Conservation (phyloP, 2,797 vertebrate genomes). For the Vultur gryphus region DNA sequence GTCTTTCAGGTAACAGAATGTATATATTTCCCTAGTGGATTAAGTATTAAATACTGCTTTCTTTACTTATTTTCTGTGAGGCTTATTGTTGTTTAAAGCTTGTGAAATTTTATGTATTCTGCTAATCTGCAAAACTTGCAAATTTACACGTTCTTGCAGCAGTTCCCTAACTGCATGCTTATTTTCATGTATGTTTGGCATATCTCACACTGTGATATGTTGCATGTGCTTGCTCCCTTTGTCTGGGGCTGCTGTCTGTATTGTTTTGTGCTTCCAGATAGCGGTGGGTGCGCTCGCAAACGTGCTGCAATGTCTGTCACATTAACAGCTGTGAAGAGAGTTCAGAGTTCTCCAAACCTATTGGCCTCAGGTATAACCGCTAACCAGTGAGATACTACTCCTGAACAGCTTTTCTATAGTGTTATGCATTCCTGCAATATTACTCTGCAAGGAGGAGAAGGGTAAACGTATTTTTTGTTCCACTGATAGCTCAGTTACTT, state of each 20-base stretch:
- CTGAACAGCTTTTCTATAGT: conserved; percentile 17
- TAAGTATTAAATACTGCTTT: background rate
- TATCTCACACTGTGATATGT: conserved; percentile 2
- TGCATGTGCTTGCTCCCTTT: conserved; percentile 82
- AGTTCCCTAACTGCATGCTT: conserved; percentile 29
- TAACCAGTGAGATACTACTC: conserved; percentile 17
- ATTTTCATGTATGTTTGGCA: background rate
- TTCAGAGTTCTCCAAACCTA: conserved; percentile 97
- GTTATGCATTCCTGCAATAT: background rate
- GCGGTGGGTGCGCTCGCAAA: conserved; percentile 91
- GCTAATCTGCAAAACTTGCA: background rate
- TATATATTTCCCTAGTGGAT: background rate
- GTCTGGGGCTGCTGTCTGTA: conserved; percentile 74
- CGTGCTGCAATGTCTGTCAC: conserved; percentile 89
- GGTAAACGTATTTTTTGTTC: background rate
- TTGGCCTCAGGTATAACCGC: conserved; percentile 86
- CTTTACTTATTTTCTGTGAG: background rate
- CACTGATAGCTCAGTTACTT: background rate
- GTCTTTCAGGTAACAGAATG: conserved; percentile 17
- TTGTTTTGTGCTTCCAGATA: conserved; percentile 92
- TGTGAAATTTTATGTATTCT: conserved; percentile 2
- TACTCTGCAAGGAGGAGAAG: background rate
- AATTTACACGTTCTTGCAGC: background rate
- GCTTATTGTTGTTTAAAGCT: conserved; percentile 21
- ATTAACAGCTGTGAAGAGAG: conserved; percentile 96